Percentiles rank a stretch among this genome's conserved stretches.
Conservation (phyloP, 2,797 vertebrate species). For the Acrossocheilus wenchowensis region DNA sequence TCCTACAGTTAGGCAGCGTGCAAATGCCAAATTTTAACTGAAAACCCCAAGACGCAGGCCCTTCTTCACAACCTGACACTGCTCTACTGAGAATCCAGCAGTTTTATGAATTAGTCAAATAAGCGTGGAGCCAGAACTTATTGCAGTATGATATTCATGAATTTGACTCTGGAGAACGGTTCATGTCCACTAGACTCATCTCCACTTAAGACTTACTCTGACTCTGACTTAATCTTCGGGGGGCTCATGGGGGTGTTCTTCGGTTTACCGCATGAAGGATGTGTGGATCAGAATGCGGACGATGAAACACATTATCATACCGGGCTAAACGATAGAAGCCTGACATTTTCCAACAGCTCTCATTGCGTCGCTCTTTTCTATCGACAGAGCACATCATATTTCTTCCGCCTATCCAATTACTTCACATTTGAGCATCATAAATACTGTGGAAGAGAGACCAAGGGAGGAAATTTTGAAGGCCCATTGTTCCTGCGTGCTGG, state of each 20-base stretch:
- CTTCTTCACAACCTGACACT: slow-evolving; percentile 34
- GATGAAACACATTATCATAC: slow-evolving; percentile 30
- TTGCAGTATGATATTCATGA: slow-evolving; percentile 49
- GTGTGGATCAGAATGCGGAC: slow-evolving; percentile 27
- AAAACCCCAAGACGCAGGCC: slow-evolving; percentile 24
- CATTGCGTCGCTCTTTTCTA: slow-evolving; percentile 36
- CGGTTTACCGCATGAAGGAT: slow-evolving; percentile 41
- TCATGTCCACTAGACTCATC: slow-evolving; percentile 39
- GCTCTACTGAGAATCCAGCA: slow-evolving; percentile 34
- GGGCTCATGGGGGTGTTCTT: slow-evolving; percentile 16
- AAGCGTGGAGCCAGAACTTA: slow-evolving; percentile 39
- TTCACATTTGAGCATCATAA: slow-evolving; percentile 53
- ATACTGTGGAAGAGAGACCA: slow-evolving; percentile 51
- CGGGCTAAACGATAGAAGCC: slow-evolving; percentile 42
- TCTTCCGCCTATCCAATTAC: slow-evolving; percentile 56
- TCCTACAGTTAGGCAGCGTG: slow-evolving; percentile 28
- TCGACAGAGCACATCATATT: slow-evolving; percentile 45
- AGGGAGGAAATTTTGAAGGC: slow-evolving; percentile 52
- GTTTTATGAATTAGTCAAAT: slow-evolving; percentile 44
- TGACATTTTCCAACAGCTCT: slow-evolving; percentile 49
- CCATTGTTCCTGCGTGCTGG: slow-evolving; percentile 31
- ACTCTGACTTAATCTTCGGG: slow-evolving; percentile 31
- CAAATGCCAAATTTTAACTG: slow-evolving; percentile 17
- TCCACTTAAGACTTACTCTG: slow-evolving; percentile 34
- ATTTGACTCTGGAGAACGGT: slow-evolving; percentile 37